Percentiles rank a stretch among this genome's conserved stretches.
phyloP scores from a whole-genome alignment of 1,140 invertebrate species.

The Drosophila ficusphila region DNA sequence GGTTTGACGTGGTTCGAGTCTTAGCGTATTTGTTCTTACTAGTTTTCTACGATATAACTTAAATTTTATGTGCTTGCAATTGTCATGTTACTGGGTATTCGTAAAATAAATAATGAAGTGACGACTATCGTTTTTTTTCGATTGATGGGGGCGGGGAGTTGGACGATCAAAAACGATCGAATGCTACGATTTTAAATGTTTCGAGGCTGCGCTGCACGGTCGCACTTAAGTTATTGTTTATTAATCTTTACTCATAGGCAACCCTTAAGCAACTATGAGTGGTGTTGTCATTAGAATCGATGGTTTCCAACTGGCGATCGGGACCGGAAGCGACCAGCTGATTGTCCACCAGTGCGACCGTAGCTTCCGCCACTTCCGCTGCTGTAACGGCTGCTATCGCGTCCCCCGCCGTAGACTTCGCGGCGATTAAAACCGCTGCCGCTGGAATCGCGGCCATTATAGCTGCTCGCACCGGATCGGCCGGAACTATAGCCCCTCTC shows the following conservation, averaged over 20 bases:
- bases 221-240: slow-evolving; percentile 55
- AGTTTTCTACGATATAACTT: slow-evolving; percentile 47
- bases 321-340: slow-evolving; percentile 76
- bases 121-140: slow-evolving; percentile 35
- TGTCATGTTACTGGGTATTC: slow-evolving; percentile 39
- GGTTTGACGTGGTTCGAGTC: slow-evolving; percentile 45
- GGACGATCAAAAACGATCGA: slow-evolving; percentile 41
- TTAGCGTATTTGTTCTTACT: slow-evolving; percentile 41
- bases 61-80: slow-evolving; percentile 48
- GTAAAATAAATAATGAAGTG: slow-evolving; percentile 43
- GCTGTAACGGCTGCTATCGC: slow-evolving; percentile 84
- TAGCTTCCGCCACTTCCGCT: slow-evolving; percentile 80
- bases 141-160: slow-evolving; percentile 5
- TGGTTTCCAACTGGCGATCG: slow-evolving; percentile 72
- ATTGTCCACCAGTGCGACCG: slow-evolving; percentile 83
- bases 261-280: slow-evolving; percentile 35
- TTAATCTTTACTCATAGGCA: slow-evolving; percentile 45
- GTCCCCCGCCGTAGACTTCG: slow-evolving; percentile 79
- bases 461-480: slow-evolving; percentile 82
- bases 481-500: slow-evolving; percentile 85
- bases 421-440: slow-evolving; percentile 77
- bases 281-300: slow-evolving; percentile 68
- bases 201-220: slow-evolving; percentile 33
- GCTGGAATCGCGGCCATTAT: slow-evolving; percentile 74
- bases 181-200: slow-evolving; percentile 39